Evolutionary conservation across 2,888 invertebrate species (phyloP).

Genomic region (Lucinisca nassula): DNA sequence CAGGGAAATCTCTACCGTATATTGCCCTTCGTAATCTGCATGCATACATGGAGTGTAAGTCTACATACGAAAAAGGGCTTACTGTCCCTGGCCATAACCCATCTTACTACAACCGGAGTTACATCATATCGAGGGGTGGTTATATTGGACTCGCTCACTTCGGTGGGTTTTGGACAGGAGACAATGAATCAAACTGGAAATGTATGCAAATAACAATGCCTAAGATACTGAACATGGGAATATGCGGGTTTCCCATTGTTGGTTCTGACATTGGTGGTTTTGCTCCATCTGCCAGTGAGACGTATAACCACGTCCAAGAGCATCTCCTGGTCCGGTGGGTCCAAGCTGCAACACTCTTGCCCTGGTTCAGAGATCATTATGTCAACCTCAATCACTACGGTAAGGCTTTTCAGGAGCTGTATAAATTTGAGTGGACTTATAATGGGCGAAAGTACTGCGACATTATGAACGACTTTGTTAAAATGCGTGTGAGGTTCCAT

Average conservation of each 20-base stretch:
- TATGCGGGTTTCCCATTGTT: not conserved
- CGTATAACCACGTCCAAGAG: not conserved
- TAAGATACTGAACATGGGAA: not conserved
- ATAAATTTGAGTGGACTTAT: not conserved
- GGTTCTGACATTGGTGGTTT: not conserved
- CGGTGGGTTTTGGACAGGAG: not conserved
- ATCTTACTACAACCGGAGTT: not conserved
- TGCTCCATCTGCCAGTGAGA: not conserved
- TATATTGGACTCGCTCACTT: not conserved
- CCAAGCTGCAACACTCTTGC: not conserved
- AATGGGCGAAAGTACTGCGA: not conserved
- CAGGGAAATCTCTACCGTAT: not conserved
- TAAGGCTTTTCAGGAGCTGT: not conserved
- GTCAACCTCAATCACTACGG: not conserved
- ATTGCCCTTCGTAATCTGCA: not conserved
- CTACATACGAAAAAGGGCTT: not conserved
- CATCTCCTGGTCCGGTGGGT: not conserved
- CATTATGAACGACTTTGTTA: not conserved
- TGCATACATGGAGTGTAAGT: not conserved
- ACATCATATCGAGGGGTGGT: not conserved
- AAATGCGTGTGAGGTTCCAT: not conserved
- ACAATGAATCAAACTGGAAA: not conserved
- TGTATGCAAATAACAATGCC: not conserved
- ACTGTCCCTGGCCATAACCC: not conserved
- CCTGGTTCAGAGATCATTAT: not conserved